Evolutionary conservation across 2,888 invertebrate genomes (phyloP), one percentile per base, ranked within the genome.

Genomic region (Rotaria macrura): DNA sequence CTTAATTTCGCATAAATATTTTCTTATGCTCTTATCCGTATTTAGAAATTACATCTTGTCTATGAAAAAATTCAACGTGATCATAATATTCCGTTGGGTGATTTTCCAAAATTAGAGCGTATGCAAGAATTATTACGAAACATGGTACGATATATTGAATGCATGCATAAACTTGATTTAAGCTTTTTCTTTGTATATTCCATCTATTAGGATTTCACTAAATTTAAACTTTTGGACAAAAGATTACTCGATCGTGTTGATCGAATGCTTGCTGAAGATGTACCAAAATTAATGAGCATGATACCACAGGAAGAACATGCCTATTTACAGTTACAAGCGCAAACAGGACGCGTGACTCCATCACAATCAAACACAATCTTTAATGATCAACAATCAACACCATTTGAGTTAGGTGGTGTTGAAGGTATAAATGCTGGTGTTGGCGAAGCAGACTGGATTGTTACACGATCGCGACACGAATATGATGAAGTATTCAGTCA

Each of bases 391-490:
- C 88, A 88, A 87, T 89, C 87, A 83, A 90, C 89, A 54, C 90
- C 90, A 9, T 91, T 91, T 87, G 90, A 89, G 12, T 87, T 90
- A 40, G 90, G 90, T 10, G 87, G 88, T 3, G 91, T 91, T 86
- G 97, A 97, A 92, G 98, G 98, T 86, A 94, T 96, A 88, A 96
- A 98, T 92, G 96, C 95, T 85, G 98, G 98, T 40, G 3, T 94
- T 89, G 97, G 96, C 2, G 97, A 98, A 92, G 94, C 94, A 95
- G 97, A 97, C 91, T 99, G 99, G 99, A 95, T 99, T 89, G 97
- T 98, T 89, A 94, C 93, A 90, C 94, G 95, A 90, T 95, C 96
- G 89, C 94, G 95, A 89, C 93, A 93, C 87, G 93, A 94, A 90
- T 96, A 95, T 91, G 97, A 99, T 92, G 92, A 93, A 87, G 92